phyloP scores from a whole-genome alignment of 2,888 invertebrate species.

The Melipona beecheii region DNA sequence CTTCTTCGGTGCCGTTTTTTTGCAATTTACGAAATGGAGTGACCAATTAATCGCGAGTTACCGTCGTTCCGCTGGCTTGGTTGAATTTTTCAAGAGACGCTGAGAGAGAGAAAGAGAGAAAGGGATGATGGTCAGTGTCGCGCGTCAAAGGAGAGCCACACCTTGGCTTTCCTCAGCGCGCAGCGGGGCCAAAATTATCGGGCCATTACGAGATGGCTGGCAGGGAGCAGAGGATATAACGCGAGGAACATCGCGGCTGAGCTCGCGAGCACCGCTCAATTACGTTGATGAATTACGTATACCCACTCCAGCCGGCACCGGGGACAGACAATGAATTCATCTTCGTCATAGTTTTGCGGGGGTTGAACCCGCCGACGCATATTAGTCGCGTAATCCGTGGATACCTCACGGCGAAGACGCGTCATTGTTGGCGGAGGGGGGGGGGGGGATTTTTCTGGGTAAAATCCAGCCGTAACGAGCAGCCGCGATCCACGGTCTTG shows the following conservation, averaged over 20 bases:
- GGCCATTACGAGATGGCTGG: conserved; percentile 72
- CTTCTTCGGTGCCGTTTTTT: neutral
- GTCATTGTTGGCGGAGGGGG: neutral
- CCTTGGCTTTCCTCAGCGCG: too few species aligned
- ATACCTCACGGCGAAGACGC: conserved; percentile 8
- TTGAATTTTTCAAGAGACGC: conserved; percentile 14
- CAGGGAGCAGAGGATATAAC: neutral
- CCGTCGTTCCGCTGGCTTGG: neutral
- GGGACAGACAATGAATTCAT: conserved; percentile 71
- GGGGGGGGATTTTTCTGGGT: conserved; percentile 1
- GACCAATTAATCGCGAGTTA: conserved; percentile 35
- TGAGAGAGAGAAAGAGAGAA: neutral
- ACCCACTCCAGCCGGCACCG: conserved; percentile 49
- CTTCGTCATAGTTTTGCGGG: conserved; percentile 68
- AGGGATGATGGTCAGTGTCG: conserved; percentile 38
- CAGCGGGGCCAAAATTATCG: conserved; percentile 73
- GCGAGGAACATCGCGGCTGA: conserved; percentile 61
- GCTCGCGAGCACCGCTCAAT: conserved; percentile 72
- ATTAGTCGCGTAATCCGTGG: conserved; percentile 29
- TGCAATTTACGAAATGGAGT: conserved; percentile 40
- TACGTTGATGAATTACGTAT: conserved; percentile 77
- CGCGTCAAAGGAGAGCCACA: conserved; percentile 2
- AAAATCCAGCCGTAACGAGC: neutral
- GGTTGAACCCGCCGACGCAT: conserved; percentile 24
- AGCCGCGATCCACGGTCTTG: neutral